Evolutionary conservation across 2,113 vertebrate genomes (phyloP), one percentile per base, ranked within the genome.

Genomic region (Urocolius indicus): DNA sequence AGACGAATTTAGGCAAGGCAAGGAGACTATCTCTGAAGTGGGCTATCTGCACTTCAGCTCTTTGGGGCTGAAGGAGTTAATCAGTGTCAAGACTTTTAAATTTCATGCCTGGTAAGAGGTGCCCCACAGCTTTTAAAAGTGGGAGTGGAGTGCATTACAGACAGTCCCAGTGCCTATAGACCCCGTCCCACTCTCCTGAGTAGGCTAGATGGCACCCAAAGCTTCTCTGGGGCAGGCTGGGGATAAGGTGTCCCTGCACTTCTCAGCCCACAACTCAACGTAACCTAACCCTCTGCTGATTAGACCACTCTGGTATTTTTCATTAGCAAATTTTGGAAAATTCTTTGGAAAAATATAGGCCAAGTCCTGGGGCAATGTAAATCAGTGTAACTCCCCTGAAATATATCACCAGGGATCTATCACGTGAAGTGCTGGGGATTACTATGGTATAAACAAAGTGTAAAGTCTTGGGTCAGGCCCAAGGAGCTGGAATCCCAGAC

Each of bases 371-470:
- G 52, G 86, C 83, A 61, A 61, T 29, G 55, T 93, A 94, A 90
- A 84, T 92, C 92, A 88, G 68, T 5, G 51, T 52, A 86, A 91
- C 63, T 74, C 68, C 54, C 45, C 6, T 21, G 21, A 95, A 90
- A 93, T 41, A 9, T 23, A 92, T 81, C 73, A 67, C 83, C 3
- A 4, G 93, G 93, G 89, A 94, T 89, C 72, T 75, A 55, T 77
- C 93, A 95, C 30, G 11, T 92, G 94, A 93, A 90, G 88, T 78
- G 68, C 90, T 89, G 0, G 0, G 86, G 69, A 90, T 97, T 93
- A 89, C 85, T 94, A 29, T 88, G 92, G 54, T 89, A 97, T 92
- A 96, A 97, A 96, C 88, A 96, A 87, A 93, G 90, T 38, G 61
- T 57, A 90, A 90, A 94, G 54, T 57, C 72, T 86, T 92, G 92